A percentile compares a stretch with the other conserved stretches of the same genome.
Conservation (phyloP, 2,888 invertebrate species). For the Phymatocera aterrima region DNA sequence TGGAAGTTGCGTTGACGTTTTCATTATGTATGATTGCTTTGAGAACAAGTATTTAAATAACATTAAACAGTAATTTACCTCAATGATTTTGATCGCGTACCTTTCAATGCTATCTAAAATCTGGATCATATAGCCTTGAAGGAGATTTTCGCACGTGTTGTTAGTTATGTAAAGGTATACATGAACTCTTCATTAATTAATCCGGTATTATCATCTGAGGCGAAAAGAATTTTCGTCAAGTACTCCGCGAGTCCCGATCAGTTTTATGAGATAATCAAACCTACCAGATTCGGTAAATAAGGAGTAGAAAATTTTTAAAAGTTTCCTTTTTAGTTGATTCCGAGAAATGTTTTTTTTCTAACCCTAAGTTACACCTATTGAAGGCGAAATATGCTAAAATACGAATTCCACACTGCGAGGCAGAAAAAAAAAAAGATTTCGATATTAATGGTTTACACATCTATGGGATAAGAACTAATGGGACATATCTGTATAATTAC, state of each 20-base stretch:
- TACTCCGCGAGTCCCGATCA: background rate
- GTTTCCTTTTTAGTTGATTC: background rate
- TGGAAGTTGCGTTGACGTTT: too few species aligned
- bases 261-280: background rate
- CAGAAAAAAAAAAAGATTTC: background rate
- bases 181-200: background rate
- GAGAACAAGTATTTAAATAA: background rate
- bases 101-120: background rate
- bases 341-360: background rate
- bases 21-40: too few species aligned
- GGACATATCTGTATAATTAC: background rate
- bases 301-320: too few species aligned
- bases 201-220: background rate
- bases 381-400: too few species aligned
- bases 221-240: background rate
- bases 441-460: background rate
- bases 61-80: slow-evolving; percentile 1
- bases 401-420: background rate
- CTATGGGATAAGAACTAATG: background rate
- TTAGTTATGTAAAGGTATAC: background rate
- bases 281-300: background rate
- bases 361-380: background rate
- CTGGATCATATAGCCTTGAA: slow-evolving; percentile 4
- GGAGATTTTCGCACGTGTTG: background rate
- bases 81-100: background rate